Base-by-base conservation (phyloP, 2,888 invertebrate genomes). In the Ceramica pisi region DNA sequence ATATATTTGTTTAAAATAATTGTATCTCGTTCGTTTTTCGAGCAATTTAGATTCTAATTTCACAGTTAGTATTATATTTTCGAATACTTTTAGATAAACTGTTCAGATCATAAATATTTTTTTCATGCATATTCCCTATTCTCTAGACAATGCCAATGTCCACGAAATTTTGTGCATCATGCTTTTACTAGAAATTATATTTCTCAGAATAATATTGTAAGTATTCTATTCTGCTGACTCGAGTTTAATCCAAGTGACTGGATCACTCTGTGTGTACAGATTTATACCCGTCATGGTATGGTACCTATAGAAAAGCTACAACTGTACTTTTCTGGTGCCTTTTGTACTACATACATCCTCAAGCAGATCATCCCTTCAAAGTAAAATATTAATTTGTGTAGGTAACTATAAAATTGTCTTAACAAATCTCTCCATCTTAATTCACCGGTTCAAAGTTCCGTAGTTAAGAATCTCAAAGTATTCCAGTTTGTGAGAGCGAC, bases 391-490 rank as follows among this genome's bases (percentile, higher is more conserved):
- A 68, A 76, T 75, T 69, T 61, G 38, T 14, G 19, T 61, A n/a
- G n/a, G n/a, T n/a, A 65, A 71, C 74, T 81, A 84, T 84, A 79
- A 84, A 78, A 66, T 78, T 80, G 77, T 85, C 75, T 83, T 85
- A n/a, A 81, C 77, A 81, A 84, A 79, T 83, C 77, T 71, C 60
- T 73, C 71, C 64, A 75, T 59, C 75, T 75, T 83, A 82, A 82
- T 84, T 81, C 71, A 66, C 69, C 70, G 75, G 82, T 78, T 78
- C 81, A 88, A 90, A 90, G 86, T 91, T 90, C 81, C 81, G 78
- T 87, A 87, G 88, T 89, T 88, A 89, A 85, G 78, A 85, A 86
- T 87, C 85, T 80, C 86, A 84, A 81, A 87, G 85, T 86, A 86
- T 90, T 88, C 85, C 85, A 85, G 83, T 83, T 82, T 82, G 80